phyloP scores from a whole-genome alignment of 2,113 vertebrate species.

The Nothoprocta perdicaria region DNA sequence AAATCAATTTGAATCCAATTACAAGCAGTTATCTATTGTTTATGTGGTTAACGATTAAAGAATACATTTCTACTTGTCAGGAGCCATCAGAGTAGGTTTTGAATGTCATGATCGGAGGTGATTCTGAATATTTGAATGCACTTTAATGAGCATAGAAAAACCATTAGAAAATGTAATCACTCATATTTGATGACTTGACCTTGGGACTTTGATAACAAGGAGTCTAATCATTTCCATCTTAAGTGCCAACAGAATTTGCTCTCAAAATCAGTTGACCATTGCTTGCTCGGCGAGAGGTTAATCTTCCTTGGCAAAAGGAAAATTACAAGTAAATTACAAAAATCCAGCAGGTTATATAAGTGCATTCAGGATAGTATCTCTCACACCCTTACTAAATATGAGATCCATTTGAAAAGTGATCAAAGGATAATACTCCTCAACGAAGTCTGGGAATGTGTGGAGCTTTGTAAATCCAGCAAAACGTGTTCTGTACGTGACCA shows the following conservation, averaged over 20 bases:
- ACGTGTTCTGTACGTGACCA: background rate
- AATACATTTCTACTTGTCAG: constrained; percentile 79
- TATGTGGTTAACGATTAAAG: constrained; percentile 80
- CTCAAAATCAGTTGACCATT: constrained; percentile 80
- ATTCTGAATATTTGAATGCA: constrained; percentile 76
- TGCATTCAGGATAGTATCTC: constrained; percentile 56
- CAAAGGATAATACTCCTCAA: constrained; percentile 64
- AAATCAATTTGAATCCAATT: constrained; percentile 87
- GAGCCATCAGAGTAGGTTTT: constrained; percentile 69
- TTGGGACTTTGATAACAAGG: constrained; percentile 79
- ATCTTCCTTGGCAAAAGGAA: constrained; percentile 74
- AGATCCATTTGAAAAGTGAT: constrained; percentile 74
- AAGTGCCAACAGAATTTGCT: constrained; percentile 69
- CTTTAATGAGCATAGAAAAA: constrained; percentile 81
- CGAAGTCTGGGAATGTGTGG: constrained; percentile 41
- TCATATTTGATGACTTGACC: constrained; percentile 82
- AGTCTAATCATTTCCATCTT: constrained; percentile 75
- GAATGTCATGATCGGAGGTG: constrained; percentile 77
- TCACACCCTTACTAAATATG: constrained; percentile 35
- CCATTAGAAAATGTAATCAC: constrained; percentile 81
- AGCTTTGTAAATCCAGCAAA: constrained; percentile 42
- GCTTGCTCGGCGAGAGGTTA: constrained; percentile 69
- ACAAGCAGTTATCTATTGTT: constrained; percentile 84
- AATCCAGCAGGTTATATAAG: constrained; percentile 71
- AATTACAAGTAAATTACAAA: constrained; percentile 75